Evolutionary conservation across 2,888 invertebrate genomes (phyloP).

Genomic region (Alloplasta piceator): DNA sequence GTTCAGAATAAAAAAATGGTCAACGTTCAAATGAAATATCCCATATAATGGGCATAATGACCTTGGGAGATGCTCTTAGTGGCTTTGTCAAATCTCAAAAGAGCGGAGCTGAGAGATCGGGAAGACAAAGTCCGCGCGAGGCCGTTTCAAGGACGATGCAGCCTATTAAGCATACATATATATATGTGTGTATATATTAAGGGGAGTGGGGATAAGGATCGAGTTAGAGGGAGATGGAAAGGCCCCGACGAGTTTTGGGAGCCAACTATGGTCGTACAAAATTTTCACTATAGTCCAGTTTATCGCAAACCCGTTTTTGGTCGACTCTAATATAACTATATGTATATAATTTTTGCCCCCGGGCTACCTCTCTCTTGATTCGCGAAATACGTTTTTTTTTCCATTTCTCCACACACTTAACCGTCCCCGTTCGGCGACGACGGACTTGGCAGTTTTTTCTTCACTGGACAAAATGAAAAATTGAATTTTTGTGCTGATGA

Average conservation of each 20-base stretch:
- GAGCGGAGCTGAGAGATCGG: constrained; percentile 42
- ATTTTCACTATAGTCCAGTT: constrained; percentile 32
- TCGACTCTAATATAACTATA: background rate
- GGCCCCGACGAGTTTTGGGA: constrained; percentile 9
- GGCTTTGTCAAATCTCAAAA: constrained; percentile 53
- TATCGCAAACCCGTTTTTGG: constrained; percentile 51
- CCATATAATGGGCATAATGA: background rate
- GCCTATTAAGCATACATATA: constrained; percentile 32
- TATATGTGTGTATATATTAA: background rate
- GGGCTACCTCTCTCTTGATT: background rate
- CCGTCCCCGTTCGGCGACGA: too few species aligned
- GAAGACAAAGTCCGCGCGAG: constrained; percentile 55
- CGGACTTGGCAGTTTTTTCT: too few species aligned
- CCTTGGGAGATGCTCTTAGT: constrained; percentile 31
- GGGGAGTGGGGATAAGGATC: constrained; percentile 32
- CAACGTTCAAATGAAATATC: too few species aligned
- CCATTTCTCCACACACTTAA: too few species aligned
- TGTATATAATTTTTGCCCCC: constrained; percentile 1
- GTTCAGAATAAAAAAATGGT: too few species aligned
- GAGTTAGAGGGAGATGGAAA: constrained; percentile 37
- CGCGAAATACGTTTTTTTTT: too few species aligned
- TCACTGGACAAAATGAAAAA: too few species aligned
- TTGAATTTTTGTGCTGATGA: too few species aligned
- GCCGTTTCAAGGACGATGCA: constrained; percentile 60
- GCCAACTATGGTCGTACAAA: background rate